These are phyloP conservation scores for Centropyge bicolor DNA, from an alignment of 2,797 vertebrate species.

Conservation along the genomic window DNA sequence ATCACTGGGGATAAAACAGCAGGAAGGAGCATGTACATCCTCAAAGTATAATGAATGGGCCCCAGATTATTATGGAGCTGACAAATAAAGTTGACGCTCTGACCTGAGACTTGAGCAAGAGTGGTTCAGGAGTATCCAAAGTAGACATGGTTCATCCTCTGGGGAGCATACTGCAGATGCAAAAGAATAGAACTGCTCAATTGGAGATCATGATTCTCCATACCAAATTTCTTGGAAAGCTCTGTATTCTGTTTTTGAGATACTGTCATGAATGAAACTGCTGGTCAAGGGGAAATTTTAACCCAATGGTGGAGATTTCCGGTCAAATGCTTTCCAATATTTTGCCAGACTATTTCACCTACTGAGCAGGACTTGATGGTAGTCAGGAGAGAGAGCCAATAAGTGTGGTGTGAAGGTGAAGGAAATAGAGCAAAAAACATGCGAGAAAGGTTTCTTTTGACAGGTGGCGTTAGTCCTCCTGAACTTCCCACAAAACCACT, in stretches of 20 bases:
- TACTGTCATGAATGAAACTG: neutral
- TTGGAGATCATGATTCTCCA: neutral
- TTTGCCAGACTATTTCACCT: neutral
- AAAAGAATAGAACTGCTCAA: neutral
- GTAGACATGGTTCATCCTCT: neutral
- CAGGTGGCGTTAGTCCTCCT: constrained; percentile 72
- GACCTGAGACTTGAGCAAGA: constrained; percentile 5
- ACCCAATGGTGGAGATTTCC: constrained; percentile 14
- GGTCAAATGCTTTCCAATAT: constrained; percentile 4
- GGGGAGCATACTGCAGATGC: neutral
- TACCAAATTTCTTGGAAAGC: neutral
- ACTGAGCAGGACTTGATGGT: neutral
- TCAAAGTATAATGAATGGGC: neutral
- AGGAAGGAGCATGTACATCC: neutral
- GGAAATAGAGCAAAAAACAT: constrained; percentile 49
- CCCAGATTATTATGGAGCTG: neutral
- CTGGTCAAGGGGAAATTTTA: constrained; percentile 4
- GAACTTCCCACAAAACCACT: constrained; percentile 67
- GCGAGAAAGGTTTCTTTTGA: constrained; percentile 60
- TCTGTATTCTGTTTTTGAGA: neutral
- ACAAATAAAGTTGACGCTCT: neutral
- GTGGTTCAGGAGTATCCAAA: neutral
- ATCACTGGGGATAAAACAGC: neutral
- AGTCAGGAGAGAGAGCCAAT: constrained; percentile 8
- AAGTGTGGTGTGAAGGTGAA: constrained; percentile 44